Evolutionary conservation across 2,888 invertebrate genomes (phyloP).

Genomic region (Chalcosyrphus nemorum): DNA sequence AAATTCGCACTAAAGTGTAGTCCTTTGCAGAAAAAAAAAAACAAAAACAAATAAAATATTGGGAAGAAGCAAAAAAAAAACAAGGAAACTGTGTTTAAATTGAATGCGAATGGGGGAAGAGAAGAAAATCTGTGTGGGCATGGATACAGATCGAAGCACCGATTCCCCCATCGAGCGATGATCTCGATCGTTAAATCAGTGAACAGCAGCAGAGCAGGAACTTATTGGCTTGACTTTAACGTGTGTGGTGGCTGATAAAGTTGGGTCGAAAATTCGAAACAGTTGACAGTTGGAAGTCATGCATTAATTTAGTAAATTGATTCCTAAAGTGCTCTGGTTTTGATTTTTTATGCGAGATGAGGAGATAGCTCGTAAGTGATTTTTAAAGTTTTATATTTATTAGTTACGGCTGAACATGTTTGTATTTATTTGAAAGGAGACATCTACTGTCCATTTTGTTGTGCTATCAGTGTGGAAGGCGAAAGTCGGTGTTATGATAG

Average conservation of each 20-base stretch:
- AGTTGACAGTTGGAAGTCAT: conserved; percentile 5
- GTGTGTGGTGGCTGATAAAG: neutral
- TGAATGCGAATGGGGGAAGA: neutral
- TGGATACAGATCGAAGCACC: neutral
- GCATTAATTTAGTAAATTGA: conserved; percentile 9
- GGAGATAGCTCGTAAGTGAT: neutral
- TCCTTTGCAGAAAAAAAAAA: conserved; percentile 12
- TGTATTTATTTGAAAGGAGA: too few relatives aligned
- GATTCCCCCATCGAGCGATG: conserved; percentile 16
- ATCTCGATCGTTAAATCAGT: conserved; percentile 37
- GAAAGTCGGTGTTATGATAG: too few relatives aligned
- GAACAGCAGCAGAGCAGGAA: neutral
- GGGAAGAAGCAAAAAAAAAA: neutral
- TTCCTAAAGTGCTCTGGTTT: neutral
- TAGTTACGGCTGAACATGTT: too few relatives aligned
- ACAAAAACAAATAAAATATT: neutral
- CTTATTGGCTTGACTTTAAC: neutral
- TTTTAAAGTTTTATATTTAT: too few relatives aligned
- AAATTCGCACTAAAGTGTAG: conserved; percentile 51
- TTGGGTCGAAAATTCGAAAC: neutral
- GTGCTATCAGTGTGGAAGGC: too few relatives aligned
- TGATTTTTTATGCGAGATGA: neutral
- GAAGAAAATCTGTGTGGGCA: neutral
- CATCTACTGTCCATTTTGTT: too few relatives aligned
- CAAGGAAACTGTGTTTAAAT: neutral